A percentile compares a stretch with the other conserved stretches of the same genome.
Evolutionary conservation across 2,113 vertebrate genomes (phyloP).

Genomic region (Morone saxatilis): DNA sequence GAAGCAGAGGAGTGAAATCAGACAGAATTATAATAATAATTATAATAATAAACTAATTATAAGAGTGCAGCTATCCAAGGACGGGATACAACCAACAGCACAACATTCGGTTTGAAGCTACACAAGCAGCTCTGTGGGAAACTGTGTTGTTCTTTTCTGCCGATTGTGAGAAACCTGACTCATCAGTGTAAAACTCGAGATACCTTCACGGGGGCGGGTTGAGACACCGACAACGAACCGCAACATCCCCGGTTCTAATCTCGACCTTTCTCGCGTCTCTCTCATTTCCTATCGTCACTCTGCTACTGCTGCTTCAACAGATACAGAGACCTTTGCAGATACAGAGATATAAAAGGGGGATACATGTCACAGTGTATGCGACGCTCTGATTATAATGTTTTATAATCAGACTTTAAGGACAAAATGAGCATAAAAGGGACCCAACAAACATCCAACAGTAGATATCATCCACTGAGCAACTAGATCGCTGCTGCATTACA

Average conservation of each 20-base stretch:
- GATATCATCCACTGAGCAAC: not conserved
- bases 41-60: not conserved
- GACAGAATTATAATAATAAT: not conserved
- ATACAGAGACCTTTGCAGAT: not conserved
- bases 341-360: too few species aligned
- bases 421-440: too few species aligned
- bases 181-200: too few species aligned
- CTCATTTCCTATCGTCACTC: not conserved
- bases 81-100: not conserved
- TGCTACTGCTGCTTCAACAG: not conserved
- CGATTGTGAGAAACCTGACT: too few species aligned
- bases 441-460: not conserved
- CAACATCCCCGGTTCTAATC: too few species aligned
- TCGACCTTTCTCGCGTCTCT: too few species aligned
- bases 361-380: not conserved
- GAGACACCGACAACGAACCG: too few species aligned
- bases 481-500: not conserved
- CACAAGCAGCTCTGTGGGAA: not conserved
- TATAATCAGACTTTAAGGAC: not conserved
- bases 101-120: too few species aligned
- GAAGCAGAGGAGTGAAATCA: too few species aligned
- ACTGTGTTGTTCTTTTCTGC: not conserved
- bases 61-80: not conserved
- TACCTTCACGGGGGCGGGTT: too few species aligned
- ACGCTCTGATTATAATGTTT: not conserved